Evolutionary conservation across 2,113 vertebrate genomes (phyloP).

Genomic region (Ibidorhyncha struthersii): DNA sequence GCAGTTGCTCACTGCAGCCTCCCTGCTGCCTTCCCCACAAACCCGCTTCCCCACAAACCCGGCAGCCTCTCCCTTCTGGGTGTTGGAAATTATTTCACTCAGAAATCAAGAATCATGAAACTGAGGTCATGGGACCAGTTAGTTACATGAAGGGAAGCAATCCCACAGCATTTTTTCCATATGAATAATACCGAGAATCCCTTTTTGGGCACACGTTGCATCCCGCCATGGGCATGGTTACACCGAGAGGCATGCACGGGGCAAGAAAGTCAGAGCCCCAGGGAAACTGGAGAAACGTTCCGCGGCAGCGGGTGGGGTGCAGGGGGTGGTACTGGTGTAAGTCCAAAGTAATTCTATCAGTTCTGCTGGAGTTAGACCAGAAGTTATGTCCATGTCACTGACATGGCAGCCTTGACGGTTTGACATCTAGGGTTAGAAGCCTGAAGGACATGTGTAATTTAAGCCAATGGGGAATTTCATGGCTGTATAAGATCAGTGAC

Average conservation of each 20-base stretch:
- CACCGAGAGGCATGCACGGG: background rate
- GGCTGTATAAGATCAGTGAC: background rate
- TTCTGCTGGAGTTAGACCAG: background rate
- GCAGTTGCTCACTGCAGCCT: background rate
- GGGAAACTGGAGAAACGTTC: background rate
- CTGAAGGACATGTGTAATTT: background rate
- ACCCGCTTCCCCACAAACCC: background rate
- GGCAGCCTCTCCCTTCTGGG: slow-evolving; percentile 3
- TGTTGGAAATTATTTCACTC: background rate
- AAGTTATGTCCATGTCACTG: background rate
- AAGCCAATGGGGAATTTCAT: background rate
- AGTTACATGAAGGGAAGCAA: background rate
- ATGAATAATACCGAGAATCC: background rate
- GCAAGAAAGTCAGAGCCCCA: background rate
- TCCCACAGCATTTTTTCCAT: slow-evolving; percentile 26
- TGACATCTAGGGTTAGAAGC: background rate
- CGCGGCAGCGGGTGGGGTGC: background rate
- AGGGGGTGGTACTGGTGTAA: background rate
- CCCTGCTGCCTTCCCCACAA: background rate
- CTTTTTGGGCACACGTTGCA: background rate
- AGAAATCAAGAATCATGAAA: background rate
- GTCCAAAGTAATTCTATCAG: background rate
- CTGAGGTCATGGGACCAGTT: background rate
- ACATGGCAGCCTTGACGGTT: background rate
- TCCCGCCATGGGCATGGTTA: background rate